Percentiles rank a stretch among this genome's conserved stretches.
Evolutionary conservation across 1,140 invertebrate genomes (phyloP).

Genomic region (Drosophila pseudoananassae): DNA sequence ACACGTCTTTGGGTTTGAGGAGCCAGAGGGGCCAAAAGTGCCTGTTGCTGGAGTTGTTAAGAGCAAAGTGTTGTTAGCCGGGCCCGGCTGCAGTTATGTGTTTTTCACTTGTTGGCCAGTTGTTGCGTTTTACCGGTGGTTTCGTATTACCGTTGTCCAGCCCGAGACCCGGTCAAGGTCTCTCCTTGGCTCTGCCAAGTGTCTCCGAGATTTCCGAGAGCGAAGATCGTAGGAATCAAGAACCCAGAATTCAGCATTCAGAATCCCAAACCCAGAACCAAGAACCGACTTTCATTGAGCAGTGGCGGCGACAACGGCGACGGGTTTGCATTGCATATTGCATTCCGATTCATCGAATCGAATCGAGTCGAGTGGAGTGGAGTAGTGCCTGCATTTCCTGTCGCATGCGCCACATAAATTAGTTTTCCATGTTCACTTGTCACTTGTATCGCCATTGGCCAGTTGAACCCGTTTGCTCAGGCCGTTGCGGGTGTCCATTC

Average conservation of each 20-base stretch:
- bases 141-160: conserved; percentile 71
- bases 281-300: conserved; percentile 47
- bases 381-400: conserved; percentile 52
- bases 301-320: conserved; percentile 12
- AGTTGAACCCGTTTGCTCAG: conserved; percentile 54
- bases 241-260: conserved; percentile 2
- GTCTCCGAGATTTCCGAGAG: conserved; percentile 22
- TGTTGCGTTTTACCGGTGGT: conserved; percentile 69
- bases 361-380: conserved; percentile 20
- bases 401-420: conserved; percentile 73
- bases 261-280: conserved; percentile 6
- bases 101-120: conserved; percentile 48
- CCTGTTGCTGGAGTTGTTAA: conserved; percentile 58
- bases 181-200: conserved; percentile 33
- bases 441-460: conserved; percentile 62
- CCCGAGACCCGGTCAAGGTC: conserved; percentile 67
- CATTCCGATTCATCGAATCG: conserved; percentile 44
- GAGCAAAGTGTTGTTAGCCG: conserved; percentile 77
- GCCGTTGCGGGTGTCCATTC: conserved; percentile 63
- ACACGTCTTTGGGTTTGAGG: conserved; percentile 54
- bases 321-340: conserved; percentile 25
- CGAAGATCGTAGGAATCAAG: conserved; percentile 16
- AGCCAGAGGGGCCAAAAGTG: conserved; percentile 40
- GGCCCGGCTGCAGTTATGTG: conserved; percentile 40
- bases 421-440: conserved; percentile 78